phyloP scores from a whole-genome alignment of 2,797 vertebrate species.

The Presbytis comata region DNA sequence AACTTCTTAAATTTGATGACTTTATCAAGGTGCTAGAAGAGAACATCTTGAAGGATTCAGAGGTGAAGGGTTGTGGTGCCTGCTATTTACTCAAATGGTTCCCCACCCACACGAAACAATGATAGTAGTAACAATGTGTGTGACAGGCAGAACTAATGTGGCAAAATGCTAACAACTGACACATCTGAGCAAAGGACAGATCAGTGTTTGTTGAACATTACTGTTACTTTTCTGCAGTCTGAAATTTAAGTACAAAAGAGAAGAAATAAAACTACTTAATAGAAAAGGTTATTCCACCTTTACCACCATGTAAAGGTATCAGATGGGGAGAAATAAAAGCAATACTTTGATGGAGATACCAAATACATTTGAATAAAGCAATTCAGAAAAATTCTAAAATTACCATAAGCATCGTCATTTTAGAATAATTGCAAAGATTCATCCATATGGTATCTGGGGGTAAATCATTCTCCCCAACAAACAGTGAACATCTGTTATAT shows the following conservation, averaged over 20 bases:
- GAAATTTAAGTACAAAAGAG: slow-evolving; percentile 4
- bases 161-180: not conserved
- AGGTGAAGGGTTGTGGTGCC: not conserved
- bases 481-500: slow-evolving; percentile 19
- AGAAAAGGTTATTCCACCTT: slow-evolving; percentile 6
- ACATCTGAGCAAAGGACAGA: not conserved
- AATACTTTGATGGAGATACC: not conserved
- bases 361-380: slow-evolving; percentile 49
- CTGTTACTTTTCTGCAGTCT: not conserved
- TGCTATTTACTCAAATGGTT: not conserved
- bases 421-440: slow-evolving; percentile 63
- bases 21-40: not conserved
- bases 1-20: not conserved
- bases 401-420: slow-evolving; percentile 50
- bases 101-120: not conserved
- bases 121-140: not conserved
- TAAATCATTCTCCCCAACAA: slow-evolving; percentile 48
- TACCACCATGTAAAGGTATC: slow-evolving; percentile 7
- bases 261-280: not conserved
- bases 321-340: slow-evolving; percentile 38
- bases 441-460: slow-evolving; percentile 20
- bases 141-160: not conserved
- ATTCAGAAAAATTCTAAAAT: slow-evolving; percentile 58
- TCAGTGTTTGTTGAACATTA: not conserved
- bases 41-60: not conserved